A percentile compares a stretch with the other conserved stretches of the same genome.
Conservation (phyloP, 2,888 invertebrate species). For the Physocephala rufipes region DNA sequence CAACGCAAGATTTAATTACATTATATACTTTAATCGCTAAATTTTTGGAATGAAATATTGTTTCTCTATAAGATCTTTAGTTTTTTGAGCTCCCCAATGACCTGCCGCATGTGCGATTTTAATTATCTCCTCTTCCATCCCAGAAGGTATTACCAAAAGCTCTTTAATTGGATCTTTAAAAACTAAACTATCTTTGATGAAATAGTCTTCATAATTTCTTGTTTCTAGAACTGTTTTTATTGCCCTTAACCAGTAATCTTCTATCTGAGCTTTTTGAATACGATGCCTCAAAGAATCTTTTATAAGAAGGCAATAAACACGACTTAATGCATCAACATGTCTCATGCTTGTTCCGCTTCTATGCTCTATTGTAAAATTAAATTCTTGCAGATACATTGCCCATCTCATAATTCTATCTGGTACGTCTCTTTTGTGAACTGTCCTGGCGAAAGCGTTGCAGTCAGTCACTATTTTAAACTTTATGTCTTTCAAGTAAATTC, state of each 20-base stretch:
- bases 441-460: conserved; percentile 50
- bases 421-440: conserved; percentile 50
- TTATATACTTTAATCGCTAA: conserved; percentile 35
- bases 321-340: conserved; percentile 12
- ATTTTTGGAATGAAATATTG: conserved; percentile 40
- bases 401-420: conserved; percentile 18
- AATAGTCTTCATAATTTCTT: conserved; percentile 26
- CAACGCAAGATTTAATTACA: conserved; percentile 21
- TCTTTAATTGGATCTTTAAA: conserved; percentile 33
- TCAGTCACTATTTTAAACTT: no score
- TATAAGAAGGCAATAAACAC: conserved; percentile 18
- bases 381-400: conserved; percentile 27
- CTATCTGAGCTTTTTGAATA: conserved; percentile 31
- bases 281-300: conserved; percentile 28
- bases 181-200: conserved; percentile 11
- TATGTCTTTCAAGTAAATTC: conserved; percentile 52
- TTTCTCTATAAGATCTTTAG: conserved; percentile 37
- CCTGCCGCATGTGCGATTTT: conserved; percentile 10
- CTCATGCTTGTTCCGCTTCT: conserved; percentile 24
- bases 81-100: conserved; percentile 38
- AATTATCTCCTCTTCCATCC: no score
- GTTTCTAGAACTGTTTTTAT: conserved; percentile 21
- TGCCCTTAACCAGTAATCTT: conserved; percentile 33
- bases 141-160: conserved; percentile 13
- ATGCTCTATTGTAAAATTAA: conserved; percentile 20